These are phyloP conservation scores for Pungitius pungitius DNA, from an alignment of 2,113 vertebrate species.

Conservation along the genomic window DNA sequence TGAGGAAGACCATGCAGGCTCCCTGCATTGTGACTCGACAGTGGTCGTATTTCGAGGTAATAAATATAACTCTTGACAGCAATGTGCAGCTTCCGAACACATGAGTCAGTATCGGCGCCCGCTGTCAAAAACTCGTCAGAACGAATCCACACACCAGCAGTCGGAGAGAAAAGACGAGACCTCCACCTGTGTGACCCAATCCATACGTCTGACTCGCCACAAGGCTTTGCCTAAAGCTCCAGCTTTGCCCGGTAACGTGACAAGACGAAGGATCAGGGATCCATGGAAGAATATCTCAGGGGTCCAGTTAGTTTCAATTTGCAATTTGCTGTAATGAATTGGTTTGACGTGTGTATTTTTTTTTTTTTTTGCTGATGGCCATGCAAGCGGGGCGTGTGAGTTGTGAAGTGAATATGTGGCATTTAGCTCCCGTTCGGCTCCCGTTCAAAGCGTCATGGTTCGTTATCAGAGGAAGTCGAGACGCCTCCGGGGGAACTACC, in stretches of 20 bases:
- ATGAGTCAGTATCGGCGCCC: conserved; percentile 44
- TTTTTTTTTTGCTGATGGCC: not conserved
- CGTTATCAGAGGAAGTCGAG: conserved; percentile 66
- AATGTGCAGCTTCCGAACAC: conserved; percentile 34
- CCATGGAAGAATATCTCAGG: not conserved
- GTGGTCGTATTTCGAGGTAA: conserved; percentile 59
- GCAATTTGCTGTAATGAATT: not conserved
- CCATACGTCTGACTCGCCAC: conserved; percentile 25
- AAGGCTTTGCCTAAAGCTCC: conserved; percentile 28
- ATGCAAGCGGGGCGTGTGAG: too few relatives aligned
- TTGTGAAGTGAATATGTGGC: conserved; percentile 5
- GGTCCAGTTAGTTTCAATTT: conserved; percentile 7
- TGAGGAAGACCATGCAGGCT: not conserved
- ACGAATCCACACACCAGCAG: not conserved
- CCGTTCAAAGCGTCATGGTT: conserved; percentile 29
- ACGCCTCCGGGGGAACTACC: conserved; percentile 42
- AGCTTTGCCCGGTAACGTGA: not conserved
- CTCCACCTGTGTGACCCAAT: conserved; percentile 15
- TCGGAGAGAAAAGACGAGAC: not conserved
- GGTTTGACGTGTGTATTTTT: not conserved
- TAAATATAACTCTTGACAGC: conserved; percentile 30
- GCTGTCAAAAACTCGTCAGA: conserved; percentile 40
- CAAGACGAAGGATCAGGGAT: not conserved
- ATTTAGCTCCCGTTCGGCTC: not conserved
- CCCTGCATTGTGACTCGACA: too few relatives aligned